Base-by-base conservation (phyloP, 2,888 invertebrate species). In the Agelastica alni region DNA sequence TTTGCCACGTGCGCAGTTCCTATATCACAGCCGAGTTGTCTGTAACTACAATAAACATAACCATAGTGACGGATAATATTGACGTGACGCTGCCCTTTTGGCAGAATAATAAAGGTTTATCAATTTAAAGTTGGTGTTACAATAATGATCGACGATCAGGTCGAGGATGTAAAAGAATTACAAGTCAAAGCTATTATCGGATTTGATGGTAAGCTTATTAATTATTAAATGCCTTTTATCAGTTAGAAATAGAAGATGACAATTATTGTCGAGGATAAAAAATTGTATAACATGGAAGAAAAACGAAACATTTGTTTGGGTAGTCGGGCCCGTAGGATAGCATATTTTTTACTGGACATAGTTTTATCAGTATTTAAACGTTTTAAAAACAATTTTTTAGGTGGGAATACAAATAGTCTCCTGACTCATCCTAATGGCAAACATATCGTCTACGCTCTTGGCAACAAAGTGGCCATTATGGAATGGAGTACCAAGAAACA, bases 361-460 rank as follows among this genome's bases (percentile, higher is more conserved):
- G n/a, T n/a, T n/a, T n/a, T n/a, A n/a, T 7, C 1, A 13, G 7
- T 12, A 7, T 36, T 14, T 12, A 46, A 47, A 7, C 17, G 18
- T 43, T 52, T 52, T 47, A 47, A 36, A 76, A 12, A 17, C 26
- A n/a, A n/a, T n/a, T n/a, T 20, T 14, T 26, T 10, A 79, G 79
- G 79, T 14, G 75, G 73, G 45, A 78, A 77, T 12, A 65, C 73
- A 16, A 71, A 73, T 46, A 89, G 89, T 0, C 77, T 92, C 2
- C 84, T 85, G 57, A 77, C 87, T 6, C 92, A 92, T 75, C 90
- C 90, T 0, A 83, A 87, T 70, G 81, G 84, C 6, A 75, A 83
- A 51, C 85, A 90, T 68, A 79, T 90, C 1, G 78, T 91, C 3
- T 91, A 88, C 74, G 87, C 91, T 0, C 81, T 91, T 75, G 92